Conservation (phyloP, 2,113 vertebrate species). For the Stigmatopora argus region DNA sequence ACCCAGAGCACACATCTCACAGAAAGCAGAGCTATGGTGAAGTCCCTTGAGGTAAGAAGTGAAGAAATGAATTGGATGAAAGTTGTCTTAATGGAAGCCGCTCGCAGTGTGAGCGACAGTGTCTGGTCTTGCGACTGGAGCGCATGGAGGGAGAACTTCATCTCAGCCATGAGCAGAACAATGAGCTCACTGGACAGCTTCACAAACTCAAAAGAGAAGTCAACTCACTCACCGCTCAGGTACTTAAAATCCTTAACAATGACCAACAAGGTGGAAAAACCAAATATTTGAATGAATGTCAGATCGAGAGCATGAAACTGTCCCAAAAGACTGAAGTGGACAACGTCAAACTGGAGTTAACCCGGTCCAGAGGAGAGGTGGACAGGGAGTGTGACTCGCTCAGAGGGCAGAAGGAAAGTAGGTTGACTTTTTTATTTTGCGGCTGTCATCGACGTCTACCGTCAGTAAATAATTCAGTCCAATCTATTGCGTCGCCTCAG, state of each 20-base stretch:
- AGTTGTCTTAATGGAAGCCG: neutral
- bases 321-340: conserved; percentile 83
- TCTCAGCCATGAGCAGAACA: conserved; percentile 77
- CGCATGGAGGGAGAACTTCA: conserved; percentile 78
- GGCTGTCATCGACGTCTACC: neutral
- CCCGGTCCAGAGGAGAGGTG: conserved; percentile 79
- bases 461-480: no score
- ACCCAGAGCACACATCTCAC: conserved; percentile 82
- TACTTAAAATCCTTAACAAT: conserved; percentile 7
- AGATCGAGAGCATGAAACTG: conserved; percentile 87
- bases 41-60: conserved; percentile 81
- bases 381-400: conserved; percentile 84
- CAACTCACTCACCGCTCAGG: conserved; percentile 74
- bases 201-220: conserved; percentile 83
- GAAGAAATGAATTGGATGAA: neutral
- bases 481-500: conserved; percentile 53
- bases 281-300: neutral
- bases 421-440: neutral
- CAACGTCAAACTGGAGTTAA: conserved; percentile 83
- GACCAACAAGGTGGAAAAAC: neutral
- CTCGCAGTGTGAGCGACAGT: conserved; percentile 86
- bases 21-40: conserved; percentile 77
- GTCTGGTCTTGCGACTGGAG: conserved; percentile 77
- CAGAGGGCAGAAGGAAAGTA: conserved; percentile 84
- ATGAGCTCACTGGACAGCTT: conserved; percentile 71